phyloP scores from a whole-genome alignment of 2,113 vertebrate genomes.

The Gobius niger region DNA sequence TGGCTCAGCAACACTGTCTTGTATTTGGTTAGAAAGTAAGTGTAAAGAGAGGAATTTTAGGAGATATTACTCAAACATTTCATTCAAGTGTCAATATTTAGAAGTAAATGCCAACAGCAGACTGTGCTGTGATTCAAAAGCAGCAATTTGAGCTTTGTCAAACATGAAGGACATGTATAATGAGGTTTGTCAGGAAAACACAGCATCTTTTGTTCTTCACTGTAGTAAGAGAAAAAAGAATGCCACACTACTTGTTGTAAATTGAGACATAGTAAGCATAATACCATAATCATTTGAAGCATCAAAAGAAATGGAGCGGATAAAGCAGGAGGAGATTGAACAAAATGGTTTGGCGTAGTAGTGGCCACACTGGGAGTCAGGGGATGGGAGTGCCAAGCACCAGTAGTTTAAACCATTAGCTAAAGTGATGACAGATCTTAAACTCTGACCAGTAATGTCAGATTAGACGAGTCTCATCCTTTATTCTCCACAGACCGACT shows the following conservation, averaged over 20 bases:
- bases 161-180: background rate
- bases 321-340: too few species aligned
- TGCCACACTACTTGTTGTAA: background rate
- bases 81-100: too few species aligned
- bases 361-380: background rate
- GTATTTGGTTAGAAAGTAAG: background rate
- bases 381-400: conserved; percentile 8
- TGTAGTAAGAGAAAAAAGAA: too few species aligned
- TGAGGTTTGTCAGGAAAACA: background rate
- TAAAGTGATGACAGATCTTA: conserved; percentile 55
- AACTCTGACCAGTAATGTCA: conserved; percentile 60
- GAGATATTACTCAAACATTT: too few species aligned
- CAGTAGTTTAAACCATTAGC: conserved; percentile 40
- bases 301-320: too few species aligned
- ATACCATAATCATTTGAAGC: background rate
- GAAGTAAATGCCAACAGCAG: too few species aligned
- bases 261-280: background rate
- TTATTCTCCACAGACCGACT: conserved; percentile 62
- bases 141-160: too few species aligned
- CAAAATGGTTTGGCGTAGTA: background rate
- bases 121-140: too few species aligned
- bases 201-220: background rate
- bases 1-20: conserved; percentile 18
- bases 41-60: background rate
- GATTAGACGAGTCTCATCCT: conserved; percentile 49